These are phyloP conservation scores for Montifringilla adamsi DNA, from an alignment of 2,113 vertebrate genomes.

Conservation along the genomic window DNA sequence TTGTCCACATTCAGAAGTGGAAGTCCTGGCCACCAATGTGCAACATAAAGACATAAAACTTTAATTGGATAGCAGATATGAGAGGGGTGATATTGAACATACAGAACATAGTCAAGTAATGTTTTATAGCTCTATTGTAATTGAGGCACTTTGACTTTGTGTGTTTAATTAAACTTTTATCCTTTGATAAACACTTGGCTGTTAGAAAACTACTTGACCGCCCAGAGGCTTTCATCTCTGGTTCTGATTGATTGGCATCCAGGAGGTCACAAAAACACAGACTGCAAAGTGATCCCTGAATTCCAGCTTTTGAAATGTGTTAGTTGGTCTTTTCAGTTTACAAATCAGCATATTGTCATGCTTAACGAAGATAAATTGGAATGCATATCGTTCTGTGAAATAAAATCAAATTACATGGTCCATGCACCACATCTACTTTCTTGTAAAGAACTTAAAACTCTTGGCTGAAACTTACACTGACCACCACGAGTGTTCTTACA, in stretches of 20 bases:
- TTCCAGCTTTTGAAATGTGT: not conserved
- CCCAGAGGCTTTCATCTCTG: not conserved
- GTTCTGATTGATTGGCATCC: slow-evolving; percentile 10
- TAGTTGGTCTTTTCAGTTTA: not conserved
- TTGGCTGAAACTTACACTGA: not conserved
- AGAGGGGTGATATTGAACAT: not conserved
- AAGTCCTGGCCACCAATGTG: not conserved
- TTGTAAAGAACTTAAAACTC: not conserved
- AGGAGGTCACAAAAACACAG: not conserved
- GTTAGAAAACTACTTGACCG: not conserved
- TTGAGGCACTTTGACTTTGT: not conserved
- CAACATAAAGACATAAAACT: not conserved
- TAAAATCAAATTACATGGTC: not conserved
- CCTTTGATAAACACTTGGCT: slow-evolving; percentile 7
- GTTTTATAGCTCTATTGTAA: not conserved
- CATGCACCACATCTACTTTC: not conserved
- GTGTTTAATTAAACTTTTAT: slow-evolving; percentile 37
- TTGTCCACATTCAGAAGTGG: not conserved
- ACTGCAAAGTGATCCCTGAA: not conserved
- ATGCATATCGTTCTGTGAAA: not conserved
- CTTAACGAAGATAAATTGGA: not conserved
- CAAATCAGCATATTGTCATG: not conserved
- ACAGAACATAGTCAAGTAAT: not conserved
- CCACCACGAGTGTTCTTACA: not conserved
- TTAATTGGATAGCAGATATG: not conserved